phyloP scores from a whole-genome alignment of 2,888 invertebrate genomes.

The Hesperia comma region DNA sequence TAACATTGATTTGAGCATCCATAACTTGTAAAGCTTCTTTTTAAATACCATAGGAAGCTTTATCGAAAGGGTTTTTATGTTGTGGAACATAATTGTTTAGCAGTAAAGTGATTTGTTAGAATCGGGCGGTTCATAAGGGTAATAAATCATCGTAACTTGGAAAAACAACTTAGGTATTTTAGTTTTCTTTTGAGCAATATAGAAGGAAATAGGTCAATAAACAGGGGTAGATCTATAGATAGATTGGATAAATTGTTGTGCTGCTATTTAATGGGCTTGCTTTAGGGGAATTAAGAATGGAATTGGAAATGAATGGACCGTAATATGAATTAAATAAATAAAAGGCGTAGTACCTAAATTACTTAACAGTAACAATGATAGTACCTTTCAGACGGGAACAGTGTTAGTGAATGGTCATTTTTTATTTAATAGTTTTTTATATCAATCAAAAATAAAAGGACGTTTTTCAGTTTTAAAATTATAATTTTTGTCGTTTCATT shows the following conservation, averaged over 20 bases:
- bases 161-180: conserved; percentile 8
- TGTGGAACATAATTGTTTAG: neutral
- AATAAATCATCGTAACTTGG: conserved; percentile 14
- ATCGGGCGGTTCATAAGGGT: neutral
- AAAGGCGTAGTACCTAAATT: too few species aligned
- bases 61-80: neutral
- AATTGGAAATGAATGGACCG: neutral
- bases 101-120: conserved; percentile 10
- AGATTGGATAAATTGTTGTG: conserved; percentile 5
- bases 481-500: too few species aligned
- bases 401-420: too few species aligned
- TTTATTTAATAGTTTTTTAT: too few species aligned
- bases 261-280: neutral
- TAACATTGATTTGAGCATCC: too few species aligned
- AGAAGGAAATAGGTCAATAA: conserved; percentile 11
- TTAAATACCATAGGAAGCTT: neutral
- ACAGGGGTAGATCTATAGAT: conserved; percentile 7
- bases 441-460: too few species aligned
- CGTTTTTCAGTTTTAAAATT: too few species aligned
- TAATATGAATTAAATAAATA: neutral
- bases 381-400: too few species aligned
- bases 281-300: neutral
- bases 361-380: too few species aligned
- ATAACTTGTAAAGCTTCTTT: neutral
- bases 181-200: conserved; percentile 7